Base-by-base conservation (phyloP, 1,140 invertebrate genomes). In the Ladona fulva region DNA sequence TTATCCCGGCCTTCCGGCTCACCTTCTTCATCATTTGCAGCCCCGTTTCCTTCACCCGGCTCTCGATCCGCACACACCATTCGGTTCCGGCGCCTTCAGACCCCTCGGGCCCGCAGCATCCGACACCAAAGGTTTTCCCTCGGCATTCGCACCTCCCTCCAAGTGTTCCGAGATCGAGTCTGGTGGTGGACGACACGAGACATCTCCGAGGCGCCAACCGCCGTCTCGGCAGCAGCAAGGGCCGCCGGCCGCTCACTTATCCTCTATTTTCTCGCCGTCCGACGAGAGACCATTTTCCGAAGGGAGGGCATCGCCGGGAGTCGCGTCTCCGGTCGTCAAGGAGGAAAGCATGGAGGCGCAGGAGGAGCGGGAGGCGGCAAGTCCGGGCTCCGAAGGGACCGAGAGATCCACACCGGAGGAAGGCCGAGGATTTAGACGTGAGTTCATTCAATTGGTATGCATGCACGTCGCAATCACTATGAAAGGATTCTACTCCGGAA, bases 381-480 rank as follows among this genome's bases (percentile, higher is more conserved):
- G 87, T 0, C 88, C 88, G 0, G 85, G 86, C 7, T 88, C 88
- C 11, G 88, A 89, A 74, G 86, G 86, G 77, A 88, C 87, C 22
- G 88, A 89, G 76, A 82, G 88, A 19, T 88, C 87, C 14, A 88
- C 86, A 12, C 88, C 87, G 0, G 88, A 89, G 80, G 87, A 88
- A 78, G 84, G 86, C 81, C 84, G 87, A 77, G 86, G 86, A 12
- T 87, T 86, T 77, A 84, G 87, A 86, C 86, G 87, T 88, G 80
- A 88, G 87, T 87, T 22, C 29, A 24, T 76, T 76, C 37, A 12
- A 24, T 19, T 76, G 75, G n/a, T 76, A 73, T 73, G 19, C 24
- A 24, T 73, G 66, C 29, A 8, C 3, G 29, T n/a, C n/a, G n/a
- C n/a, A n/a, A n/a, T n/a, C n/a, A n/a, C n/a, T n/a, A n/a, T n/a